phyloP scores from a whole-genome alignment of 2,113 vertebrate genomes.

The Poeciliopsis occidentalis region DNA sequence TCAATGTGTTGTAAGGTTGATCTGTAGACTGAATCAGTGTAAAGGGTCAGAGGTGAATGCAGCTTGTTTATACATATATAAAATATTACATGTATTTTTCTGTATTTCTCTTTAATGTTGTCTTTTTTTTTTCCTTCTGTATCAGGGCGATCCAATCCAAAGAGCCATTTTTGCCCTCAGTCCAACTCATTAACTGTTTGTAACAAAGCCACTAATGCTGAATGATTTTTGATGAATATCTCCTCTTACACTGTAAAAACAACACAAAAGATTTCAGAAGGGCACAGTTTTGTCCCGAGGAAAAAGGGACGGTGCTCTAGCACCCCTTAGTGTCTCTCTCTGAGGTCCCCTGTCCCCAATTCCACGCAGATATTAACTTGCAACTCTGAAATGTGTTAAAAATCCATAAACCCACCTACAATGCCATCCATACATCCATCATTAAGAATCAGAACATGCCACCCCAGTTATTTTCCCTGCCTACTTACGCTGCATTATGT shows the following conservation, averaged over 20 bases:
- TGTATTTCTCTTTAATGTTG: neutral
- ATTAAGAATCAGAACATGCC: slow-evolving; percentile 40
- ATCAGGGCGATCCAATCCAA: too few relatives aligned
- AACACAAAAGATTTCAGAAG: too few relatives aligned
- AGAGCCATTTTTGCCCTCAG: too few relatives aligned
- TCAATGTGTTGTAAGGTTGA: slow-evolving; percentile 43
- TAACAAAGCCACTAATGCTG: too few relatives aligned
- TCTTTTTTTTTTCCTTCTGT: neutral
- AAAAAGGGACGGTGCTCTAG: too few relatives aligned
- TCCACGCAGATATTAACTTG: neutral
- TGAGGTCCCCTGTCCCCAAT: neutral
- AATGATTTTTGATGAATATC: too few relatives aligned
- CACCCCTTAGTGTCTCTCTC: too few relatives aligned
- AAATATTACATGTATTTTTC: neutral
- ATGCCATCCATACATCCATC: slow-evolving; percentile 13
- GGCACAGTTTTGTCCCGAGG: too few relatives aligned
- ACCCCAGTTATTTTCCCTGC: slow-evolving; percentile 45
- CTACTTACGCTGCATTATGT: slow-evolving; percentile 69
- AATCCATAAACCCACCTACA: slow-evolving; percentile 2
- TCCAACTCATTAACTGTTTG: too few relatives aligned
- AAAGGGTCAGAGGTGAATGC: slow-evolving; percentile 41
- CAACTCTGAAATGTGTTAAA: slow-evolving; percentile 13
- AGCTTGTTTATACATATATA: slow-evolving; percentile 15
- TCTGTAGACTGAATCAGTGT: slow-evolving; percentile 21
- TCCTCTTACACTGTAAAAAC: too few relatives aligned